phyloP scores from a whole-genome alignment of 1,140 invertebrate species.

The Drosophila equinoxialis region DNA sequence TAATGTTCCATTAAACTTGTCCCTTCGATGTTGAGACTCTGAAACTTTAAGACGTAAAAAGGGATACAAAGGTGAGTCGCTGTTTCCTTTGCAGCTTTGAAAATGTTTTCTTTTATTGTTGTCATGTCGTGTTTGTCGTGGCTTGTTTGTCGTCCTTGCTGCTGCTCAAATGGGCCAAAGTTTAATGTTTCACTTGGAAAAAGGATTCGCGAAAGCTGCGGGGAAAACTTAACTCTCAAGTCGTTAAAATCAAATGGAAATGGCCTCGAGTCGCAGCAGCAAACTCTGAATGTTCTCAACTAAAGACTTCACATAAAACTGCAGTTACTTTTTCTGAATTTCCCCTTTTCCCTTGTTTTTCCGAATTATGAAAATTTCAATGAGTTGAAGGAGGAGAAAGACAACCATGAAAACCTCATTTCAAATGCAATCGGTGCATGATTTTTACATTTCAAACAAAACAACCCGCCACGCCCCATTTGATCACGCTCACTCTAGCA shows the following conservation, averaged over 20 bases:
- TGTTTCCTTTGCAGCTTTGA: constrained; percentile 22
- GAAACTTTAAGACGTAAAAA: too few species aligned
- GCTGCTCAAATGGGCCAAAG: constrained; percentile 30
- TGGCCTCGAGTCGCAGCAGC: constrained; percentile 1
- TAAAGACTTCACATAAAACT: background rate
- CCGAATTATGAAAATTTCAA: constrained; percentile 29
- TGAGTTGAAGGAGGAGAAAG: constrained; percentile 17
- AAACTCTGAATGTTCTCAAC: background rate
- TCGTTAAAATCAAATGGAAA: constrained; percentile 46
- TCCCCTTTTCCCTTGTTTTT: background rate
- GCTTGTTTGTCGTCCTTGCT: constrained; percentile 26
- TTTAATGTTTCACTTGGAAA: constrained; percentile 47
- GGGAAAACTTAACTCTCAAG: constrained; percentile 35
- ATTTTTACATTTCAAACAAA: constrained; percentile 44
- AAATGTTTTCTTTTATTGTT: constrained; percentile 45
- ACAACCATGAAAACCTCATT: constrained; percentile 25
- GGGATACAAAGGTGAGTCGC: background rate
- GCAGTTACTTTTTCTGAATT: background rate
- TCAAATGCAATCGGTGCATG: constrained; percentile 44
- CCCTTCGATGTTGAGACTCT: background rate
- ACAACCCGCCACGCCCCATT: constrained; percentile 20
- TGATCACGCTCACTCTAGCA: constrained; percentile 18
- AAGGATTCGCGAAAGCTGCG: constrained; percentile 27
- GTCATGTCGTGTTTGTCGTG: constrained; percentile 34
- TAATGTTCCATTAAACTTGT: constrained; percentile 4